A percentile compares a stretch with the other conserved stretches of the same genome.
Conservation (phyloP, 2,797 vertebrate species). For the Periophthalmus magnuspinnatus region DNA sequence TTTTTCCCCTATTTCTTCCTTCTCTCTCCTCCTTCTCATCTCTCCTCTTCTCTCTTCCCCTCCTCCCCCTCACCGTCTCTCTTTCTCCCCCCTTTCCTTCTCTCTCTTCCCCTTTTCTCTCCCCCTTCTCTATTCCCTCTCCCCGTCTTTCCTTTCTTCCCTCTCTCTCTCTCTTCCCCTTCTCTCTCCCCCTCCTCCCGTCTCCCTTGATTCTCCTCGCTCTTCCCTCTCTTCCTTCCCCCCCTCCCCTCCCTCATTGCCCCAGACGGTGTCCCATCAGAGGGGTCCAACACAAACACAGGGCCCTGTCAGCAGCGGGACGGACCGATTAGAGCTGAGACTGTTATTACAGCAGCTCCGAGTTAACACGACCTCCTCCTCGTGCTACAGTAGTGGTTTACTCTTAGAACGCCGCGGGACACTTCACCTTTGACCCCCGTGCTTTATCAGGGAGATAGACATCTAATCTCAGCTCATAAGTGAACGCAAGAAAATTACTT, state of each 20-base stretch:
- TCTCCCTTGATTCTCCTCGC: too few species aligned
- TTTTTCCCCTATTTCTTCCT: too few species aligned
- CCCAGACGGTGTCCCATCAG: conserved; percentile 54
- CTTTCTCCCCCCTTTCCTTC: too few species aligned
- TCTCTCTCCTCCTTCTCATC: too few species aligned
- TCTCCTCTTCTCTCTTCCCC: too few species aligned
- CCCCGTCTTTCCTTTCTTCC: too few species aligned
- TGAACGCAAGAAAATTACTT: not conserved
- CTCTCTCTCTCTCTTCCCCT: too few species aligned
- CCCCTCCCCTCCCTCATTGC: not conserved
- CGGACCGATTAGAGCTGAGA: conserved; percentile 16
- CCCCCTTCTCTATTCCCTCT: too few species aligned
- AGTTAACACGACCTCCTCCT: conserved; percentile 62
- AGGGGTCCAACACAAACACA: conserved; percentile 67
- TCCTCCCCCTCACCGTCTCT: too few species aligned
- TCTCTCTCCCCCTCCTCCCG: too few species aligned
- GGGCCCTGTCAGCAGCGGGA: conserved; percentile 62
- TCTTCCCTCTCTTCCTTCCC: too few species aligned
- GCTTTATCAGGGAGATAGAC: conserved; percentile 30
- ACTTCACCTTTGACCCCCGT: conserved; percentile 55
- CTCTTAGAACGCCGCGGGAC: conserved; percentile 43
- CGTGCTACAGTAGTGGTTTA: conserved; percentile 68
- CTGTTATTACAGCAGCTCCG: conserved; percentile 74
- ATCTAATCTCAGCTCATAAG: not conserved
- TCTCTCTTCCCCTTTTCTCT: too few species aligned